Evolutionary conservation across 2,888 invertebrate species (phyloP).

Genomic region (Notocelia uddmanniana): DNA sequence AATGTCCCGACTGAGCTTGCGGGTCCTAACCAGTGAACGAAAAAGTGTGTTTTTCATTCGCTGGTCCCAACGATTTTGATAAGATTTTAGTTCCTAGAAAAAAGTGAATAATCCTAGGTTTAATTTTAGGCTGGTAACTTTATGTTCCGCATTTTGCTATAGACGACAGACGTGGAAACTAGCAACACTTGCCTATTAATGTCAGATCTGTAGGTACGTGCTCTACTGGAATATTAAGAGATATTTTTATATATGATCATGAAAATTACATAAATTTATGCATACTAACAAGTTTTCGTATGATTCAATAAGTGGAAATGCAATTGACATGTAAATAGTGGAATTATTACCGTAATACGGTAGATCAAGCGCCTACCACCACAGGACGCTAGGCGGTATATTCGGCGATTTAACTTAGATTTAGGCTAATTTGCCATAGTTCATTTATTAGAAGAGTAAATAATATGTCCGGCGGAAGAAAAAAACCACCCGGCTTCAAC

Average conservation of each 20-base stretch:
- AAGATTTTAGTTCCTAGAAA: too few species aligned
- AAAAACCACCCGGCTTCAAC: constrained; percentile 70
- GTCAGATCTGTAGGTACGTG: constrained; percentile 52
- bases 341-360: constrained; percentile 19
- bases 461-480: constrained; percentile 70
- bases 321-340: constrained; percentile 33
- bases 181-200: constrained; percentile 49
- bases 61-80: too few species aligned
- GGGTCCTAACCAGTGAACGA: too few species aligned
- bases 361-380: constrained; percentile 24
- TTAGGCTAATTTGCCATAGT: constrained; percentile 30
- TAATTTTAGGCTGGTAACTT: too few species aligned
- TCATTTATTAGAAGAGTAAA: constrained; percentile 17
- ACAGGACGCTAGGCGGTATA: constrained; percentile 39
- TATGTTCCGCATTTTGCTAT: too few species aligned
- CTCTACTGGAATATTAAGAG: constrained; percentile 51
- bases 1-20: too few species aligned
- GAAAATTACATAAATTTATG: constrained; percentile 31
- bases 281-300: constrained; percentile 1
- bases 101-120: too few species aligned
- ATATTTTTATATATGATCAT: constrained; percentile 51
- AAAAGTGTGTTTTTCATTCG: too few species aligned
- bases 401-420: constrained; percentile 21
- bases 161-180: not conserved
- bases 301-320: constrained; percentile 6